These are phyloP conservation scores for Apistogramma diplotaenia DNA, from an alignment of 2,113 vertebrate species.

Conservation along the genomic window DNA sequence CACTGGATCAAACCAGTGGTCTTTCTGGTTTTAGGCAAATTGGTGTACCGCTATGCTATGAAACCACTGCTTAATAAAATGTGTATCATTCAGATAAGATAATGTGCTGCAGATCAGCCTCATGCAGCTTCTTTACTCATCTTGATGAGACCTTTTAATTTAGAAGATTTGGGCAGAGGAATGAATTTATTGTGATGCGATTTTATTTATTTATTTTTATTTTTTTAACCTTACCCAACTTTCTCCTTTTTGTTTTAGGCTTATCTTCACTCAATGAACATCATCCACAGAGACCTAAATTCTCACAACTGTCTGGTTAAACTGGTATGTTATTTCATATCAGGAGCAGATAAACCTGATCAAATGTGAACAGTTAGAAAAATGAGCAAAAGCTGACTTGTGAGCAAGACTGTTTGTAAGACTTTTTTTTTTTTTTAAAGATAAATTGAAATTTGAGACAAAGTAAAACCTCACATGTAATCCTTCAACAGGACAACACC, in stretches of 20 bases:
- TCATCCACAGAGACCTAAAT: conserved; percentile 92
- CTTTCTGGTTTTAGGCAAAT: no score
- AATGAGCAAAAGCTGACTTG: not conserved
- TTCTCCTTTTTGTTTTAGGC: conserved; percentile 73
- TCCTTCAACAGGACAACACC: conserved; percentile 85
- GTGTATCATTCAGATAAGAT: not conserved
- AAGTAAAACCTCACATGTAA: not conserved
- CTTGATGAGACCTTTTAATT: not conserved
- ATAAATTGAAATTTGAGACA: not conserved
- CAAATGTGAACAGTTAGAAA: not conserved
- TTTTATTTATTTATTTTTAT: not conserved
- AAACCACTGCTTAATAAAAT: not conserved
- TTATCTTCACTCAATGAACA: conserved; percentile 92
- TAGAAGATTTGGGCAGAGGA: not conserved
- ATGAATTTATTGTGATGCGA: not conserved
- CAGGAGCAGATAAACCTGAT: not conserved
- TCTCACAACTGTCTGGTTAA: conserved; percentile 96
- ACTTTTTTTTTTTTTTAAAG: not conserved
- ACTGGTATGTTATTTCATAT: conserved; percentile 75
- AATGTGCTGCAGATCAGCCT: not conserved
- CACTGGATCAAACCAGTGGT: no score
- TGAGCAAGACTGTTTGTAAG: not conserved
- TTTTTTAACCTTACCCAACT: not conserved
- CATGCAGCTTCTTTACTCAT: not conserved
- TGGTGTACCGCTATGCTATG: no score